These are phyloP conservation scores for Poecilobothrus nobilitatus DNA, from an alignment of 2,888 invertebrate genomes.

Conservation along the genomic window DNA sequence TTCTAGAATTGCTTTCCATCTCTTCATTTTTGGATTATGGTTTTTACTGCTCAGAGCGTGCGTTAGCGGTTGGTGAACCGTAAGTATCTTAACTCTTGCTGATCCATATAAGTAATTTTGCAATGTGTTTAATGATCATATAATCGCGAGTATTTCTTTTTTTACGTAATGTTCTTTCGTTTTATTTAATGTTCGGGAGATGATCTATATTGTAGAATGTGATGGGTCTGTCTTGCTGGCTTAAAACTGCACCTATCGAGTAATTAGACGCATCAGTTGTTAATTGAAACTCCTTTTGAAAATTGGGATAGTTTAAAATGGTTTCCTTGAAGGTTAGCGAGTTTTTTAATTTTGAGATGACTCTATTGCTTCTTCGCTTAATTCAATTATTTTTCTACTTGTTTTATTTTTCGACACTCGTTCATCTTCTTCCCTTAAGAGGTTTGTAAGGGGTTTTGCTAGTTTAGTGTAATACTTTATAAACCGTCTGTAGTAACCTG, in stretches of 20 bases:
- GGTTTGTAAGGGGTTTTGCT: background rate
- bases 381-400: conserved; percentile 9
- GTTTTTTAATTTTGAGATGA: conserved; percentile 14
- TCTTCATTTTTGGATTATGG: conserved; percentile 18
- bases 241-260: conserved; percentile 15
- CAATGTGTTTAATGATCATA: conserved; percentile 12
- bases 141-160: background rate
- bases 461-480: conserved; percentile 14
- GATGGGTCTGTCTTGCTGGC: conserved; percentile 7
- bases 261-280: conserved; percentile 17
- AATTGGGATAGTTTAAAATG: conserved; percentile 13
- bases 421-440: background rate
- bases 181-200: background rate
- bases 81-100: conserved; percentile 18
- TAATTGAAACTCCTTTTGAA: conserved; percentile 13
- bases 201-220: too few species aligned
- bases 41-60: conserved; percentile 22
- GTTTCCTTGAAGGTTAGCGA: conserved; percentile 12
- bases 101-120: conserved; percentile 20
- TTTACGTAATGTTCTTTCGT: background rate
- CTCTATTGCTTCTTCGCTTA: conserved; percentile 10
- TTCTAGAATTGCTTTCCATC: conserved; percentile 22
- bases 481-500: conserved; percentile 14
- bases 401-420: background rate
- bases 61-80: conserved; percentile 20